A percentile compares a stretch with the other conserved stretches of the same genome.
These are phyloP conservation scores for Trissolcus japonicus DNA, from an alignment of 2,888 invertebrate species.

Conservation along the genomic window DNA sequence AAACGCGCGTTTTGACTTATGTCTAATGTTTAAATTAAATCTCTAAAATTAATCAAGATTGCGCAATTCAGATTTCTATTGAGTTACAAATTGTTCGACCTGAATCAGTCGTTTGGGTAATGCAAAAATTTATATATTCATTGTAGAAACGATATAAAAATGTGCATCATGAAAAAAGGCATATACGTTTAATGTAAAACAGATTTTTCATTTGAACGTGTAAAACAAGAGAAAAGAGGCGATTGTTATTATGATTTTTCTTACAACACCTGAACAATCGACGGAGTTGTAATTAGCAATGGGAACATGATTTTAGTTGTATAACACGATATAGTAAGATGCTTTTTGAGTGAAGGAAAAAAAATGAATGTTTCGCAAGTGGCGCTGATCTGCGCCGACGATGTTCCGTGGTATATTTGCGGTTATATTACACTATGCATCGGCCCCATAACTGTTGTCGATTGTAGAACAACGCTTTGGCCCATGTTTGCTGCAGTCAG, in stretches of 20 bases:
- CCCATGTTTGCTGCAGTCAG: constrained; percentile 67
- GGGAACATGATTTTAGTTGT: constrained; percentile 50
- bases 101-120: no score
- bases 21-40: no score
- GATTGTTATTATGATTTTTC: constrained; percentile 12
- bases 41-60: background rate
- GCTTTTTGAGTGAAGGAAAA: constrained; percentile 35
- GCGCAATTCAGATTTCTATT: background rate
- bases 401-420: constrained; percentile 50
- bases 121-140: no score
- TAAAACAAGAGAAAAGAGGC: no score
- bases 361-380: constrained; percentile 40
- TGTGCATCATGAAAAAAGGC: background rate
- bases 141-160: no score
- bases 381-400: constrained; percentile 33
- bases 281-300: constrained; percentile 49
- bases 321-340: constrained; percentile 42
- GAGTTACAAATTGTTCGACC: no score
- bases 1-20: background rate
- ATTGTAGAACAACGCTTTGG: constrained; percentile 61
- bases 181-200: background rate
- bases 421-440: constrained; percentile 54
- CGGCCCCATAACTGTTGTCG: constrained; percentile 47
- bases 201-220: no score
- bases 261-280: constrained; percentile 37